Evolutionary conservation across 2,113 vertebrate species (phyloP), one percentile per base, ranked within the genome.

Genomic region (Actenoides lindsayi): DNA sequence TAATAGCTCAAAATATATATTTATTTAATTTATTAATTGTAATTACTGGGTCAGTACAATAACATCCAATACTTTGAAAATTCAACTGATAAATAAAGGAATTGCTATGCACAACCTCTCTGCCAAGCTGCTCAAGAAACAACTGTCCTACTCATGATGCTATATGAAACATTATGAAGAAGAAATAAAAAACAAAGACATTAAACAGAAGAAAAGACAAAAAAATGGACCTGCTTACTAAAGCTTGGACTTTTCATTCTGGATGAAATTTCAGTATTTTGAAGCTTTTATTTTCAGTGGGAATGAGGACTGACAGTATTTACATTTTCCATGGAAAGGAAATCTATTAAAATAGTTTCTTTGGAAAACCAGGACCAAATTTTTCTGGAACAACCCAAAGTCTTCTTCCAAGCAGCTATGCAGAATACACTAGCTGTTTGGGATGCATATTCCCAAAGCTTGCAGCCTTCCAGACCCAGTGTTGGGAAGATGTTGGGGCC

Each of bases 401-500:
- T 25, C 25, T 33, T 71, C 37, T 63, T 24, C 50, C 6, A 16
- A 75, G 51, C 0, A 12, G 3, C 16, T 3, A 2, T 33, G 24
- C 39, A 75, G 48, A 23, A 75, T 79, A 16, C 25, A 39, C 21
- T 28, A 63, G 23, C 21, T 46, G 2, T 62, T 63, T 67, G 24
- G 2, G 1, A 8, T 50, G 4, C 1, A 1, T 8, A 10, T 54
- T 78, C 12, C 27, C n/a, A 39, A 19, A 74, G 14, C 33, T 42
- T 33, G 1, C 30, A 69, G 30, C 15, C 15, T 62, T 27, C 51
- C 17, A 5, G 9, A 7, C 27, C 11, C 31, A 41, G 24, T 0
- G 2, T 21, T 44, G 11, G 35, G 37, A 76, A 60, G 10, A 51
- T 3, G 0, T 4, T 69, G 16, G 7, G 6, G 4, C 9, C 3